phyloP scores from a whole-genome alignment of 2,113 vertebrate species.

The Pogonocichla stellata region DNA sequence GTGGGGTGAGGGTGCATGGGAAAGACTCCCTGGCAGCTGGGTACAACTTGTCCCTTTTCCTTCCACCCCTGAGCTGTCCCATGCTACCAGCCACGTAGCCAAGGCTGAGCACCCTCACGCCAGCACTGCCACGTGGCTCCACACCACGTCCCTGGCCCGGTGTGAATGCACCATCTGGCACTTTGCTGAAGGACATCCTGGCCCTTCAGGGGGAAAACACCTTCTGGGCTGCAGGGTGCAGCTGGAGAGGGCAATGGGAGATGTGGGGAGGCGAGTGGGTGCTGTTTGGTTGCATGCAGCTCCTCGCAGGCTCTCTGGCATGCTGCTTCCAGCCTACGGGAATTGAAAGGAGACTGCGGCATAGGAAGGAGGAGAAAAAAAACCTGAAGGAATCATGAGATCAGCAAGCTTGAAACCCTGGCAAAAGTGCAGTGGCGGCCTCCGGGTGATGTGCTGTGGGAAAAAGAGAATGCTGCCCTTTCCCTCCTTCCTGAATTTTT shows the following conservation, averaged over 20 bases:
- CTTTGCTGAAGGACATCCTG: background rate
- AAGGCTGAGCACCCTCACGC: background rate
- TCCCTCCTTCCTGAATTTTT: background rate
- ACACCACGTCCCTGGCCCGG: rapidly evolving
- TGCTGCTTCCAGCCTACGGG: background rate
- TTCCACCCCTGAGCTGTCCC: background rate
- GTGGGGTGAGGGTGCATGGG: background rate
- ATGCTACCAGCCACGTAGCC: rapidly evolving
- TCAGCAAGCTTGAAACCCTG: background rate
- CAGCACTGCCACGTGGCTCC: background rate
- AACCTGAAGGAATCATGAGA: background rate
- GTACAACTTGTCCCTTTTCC: background rate
- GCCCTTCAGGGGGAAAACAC: background rate
- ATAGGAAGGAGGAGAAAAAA: background rate
- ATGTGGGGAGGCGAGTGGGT: rapidly evolving
- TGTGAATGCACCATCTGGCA: background rate
- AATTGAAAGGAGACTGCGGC: background rate
- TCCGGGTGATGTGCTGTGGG: background rate
- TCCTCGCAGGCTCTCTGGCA: background rate
- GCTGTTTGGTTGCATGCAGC: background rate
- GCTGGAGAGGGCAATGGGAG: background rate
- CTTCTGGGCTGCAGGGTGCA: background rate
- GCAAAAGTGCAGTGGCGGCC: background rate
- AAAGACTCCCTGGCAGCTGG: background rate
- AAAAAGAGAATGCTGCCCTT: background rate